Evolutionary conservation across 1,140 invertebrate species (phyloP), one percentile per base, ranked within the genome.

Genomic region (Philopotamus ludificatus): DNA sequence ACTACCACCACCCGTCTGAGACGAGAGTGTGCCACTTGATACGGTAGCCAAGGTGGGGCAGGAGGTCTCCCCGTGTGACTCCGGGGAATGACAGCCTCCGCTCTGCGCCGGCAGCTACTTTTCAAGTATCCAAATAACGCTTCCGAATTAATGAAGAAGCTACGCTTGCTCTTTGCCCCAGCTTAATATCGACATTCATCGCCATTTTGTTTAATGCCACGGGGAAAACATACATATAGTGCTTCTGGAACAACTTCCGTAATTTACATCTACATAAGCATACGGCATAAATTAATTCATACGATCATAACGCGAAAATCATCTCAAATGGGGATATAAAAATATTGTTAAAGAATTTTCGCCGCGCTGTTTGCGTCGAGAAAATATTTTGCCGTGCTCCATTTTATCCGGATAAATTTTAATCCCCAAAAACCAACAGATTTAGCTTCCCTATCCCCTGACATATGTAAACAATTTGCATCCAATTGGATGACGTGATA

Each of bases 61-160:
- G 18, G 53, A 34, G 4, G 22, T 16, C 25, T 26, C 22, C 21
- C 10, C 50, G 1, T 53, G 7, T 7, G 3, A 51, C 25, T 18
- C 34, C 28, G n/a, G 18, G 15, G 44, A 47, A 16, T 47, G 44
- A 47, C 57, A 20, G n/a, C 22, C 57, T 60, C 57, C 42, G 15
- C 21, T 23, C 23, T 60, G 7, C 23, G 22, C 42, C 42, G 21
- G 15, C 16, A 47, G 57, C 21, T 39, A 42, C 12, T 58, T 18
- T 25, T 60, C 57, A 47, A 60, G 57, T 60, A 60, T 60, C 57
- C 57, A 47, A 60, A 60, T 60, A 60, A 26, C 57, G 57, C 57
- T 60, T 60, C 57, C 57, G 57, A 60, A 60, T 60, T 60, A 60
- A 60, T 60, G 57, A 60, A 60, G 57, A 60, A 60, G 57, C 22